Percentiles rank a stretch among this genome's conserved stretches.
Conservation (phyloP, 92 coral and sea anemone species). For the Epizoanthus illoricatus region DNA sequence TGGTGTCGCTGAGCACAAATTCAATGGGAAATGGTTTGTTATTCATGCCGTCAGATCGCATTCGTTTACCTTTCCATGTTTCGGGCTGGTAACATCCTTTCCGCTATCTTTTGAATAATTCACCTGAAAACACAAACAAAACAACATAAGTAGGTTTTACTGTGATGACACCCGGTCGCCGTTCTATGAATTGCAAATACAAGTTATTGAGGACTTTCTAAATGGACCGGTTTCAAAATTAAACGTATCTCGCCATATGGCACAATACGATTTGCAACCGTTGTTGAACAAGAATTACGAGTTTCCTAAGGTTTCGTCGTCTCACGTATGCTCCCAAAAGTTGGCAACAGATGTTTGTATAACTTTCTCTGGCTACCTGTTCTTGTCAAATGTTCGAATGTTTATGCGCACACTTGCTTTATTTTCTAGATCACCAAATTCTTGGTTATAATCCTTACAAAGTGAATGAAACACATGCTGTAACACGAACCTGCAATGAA, state of each 20-base stretch:
- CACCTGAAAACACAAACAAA: slow-evolving; percentile 48
- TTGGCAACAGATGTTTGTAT: too few species aligned
- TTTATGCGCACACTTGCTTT: neutral
- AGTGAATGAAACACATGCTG: neutral
- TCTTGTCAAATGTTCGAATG: neutral
- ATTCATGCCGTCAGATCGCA: neutral
- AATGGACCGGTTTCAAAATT: too few species aligned
- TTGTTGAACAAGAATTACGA: too few species aligned
- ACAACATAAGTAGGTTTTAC: neutral
- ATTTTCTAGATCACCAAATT: neutral
- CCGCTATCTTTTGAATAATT: slow-evolving; percentile 88
- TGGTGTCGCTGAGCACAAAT: neutral
- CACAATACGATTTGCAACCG: too few species aligned
- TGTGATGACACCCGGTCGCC: neutral
- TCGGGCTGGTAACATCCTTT: slow-evolving; percentile 80
- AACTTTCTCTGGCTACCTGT: too few species aligned
- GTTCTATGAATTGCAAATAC: too few species aligned
- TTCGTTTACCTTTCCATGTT: slow-evolving; percentile 87
- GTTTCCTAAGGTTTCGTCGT: too few species aligned
- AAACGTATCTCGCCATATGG: too few species aligned
- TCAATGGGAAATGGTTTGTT: neutral
- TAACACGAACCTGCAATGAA: slow-evolving; percentile 70
- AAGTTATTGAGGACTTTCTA: too few species aligned
- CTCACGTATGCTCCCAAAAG: too few species aligned
- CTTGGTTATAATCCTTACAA: neutral